Evolutionary conservation across 2,888 invertebrate species (phyloP).

Genomic region (Prionchulus punctatus): DNA sequence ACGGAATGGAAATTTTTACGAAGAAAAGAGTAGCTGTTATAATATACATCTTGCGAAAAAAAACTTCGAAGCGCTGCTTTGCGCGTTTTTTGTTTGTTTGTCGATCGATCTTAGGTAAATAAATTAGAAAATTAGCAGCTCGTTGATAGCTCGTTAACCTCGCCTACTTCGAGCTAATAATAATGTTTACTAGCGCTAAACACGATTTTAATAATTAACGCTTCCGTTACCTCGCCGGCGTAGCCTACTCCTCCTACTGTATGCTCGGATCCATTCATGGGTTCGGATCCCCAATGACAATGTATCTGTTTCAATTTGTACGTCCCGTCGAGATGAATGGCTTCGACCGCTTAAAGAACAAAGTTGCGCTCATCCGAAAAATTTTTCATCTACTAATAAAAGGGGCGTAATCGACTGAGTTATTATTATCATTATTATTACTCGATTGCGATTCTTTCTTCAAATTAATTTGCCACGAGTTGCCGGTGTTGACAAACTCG

Average conservation of each 20-base stretch:
- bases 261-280: constrained; percentile 32
- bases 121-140: too few relatives aligned
- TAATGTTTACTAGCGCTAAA: too few relatives aligned
- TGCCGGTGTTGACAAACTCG: constrained; percentile 9
- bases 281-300: constrained; percentile 27
- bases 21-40: too few relatives aligned
- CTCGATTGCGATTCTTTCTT: constrained; percentile 3
- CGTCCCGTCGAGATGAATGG: constrained; percentile 14
- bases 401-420: not conserved
- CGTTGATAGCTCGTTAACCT: too few relatives aligned
- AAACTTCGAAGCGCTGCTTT: too few relatives aligned
- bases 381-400: not conserved
- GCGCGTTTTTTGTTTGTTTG: too few relatives aligned
- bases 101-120: too few relatives aligned
- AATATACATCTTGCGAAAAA: too few relatives aligned
- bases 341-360: constrained; percentile 12
- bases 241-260: constrained; percentile 30
- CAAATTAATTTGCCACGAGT: constrained; percentile 3
- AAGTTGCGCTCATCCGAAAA: too few relatives aligned
- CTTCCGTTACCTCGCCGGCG: constrained; percentile 14
- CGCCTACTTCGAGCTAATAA: too few relatives aligned
- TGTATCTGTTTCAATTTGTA: constrained; percentile 26
- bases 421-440: not conserved
- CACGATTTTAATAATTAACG: too few relatives aligned
- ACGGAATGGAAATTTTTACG: too few relatives aligned